Conservation (phyloP, 2,113 vertebrate species). For the Cryptomyrus ogoouensis region DNA sequence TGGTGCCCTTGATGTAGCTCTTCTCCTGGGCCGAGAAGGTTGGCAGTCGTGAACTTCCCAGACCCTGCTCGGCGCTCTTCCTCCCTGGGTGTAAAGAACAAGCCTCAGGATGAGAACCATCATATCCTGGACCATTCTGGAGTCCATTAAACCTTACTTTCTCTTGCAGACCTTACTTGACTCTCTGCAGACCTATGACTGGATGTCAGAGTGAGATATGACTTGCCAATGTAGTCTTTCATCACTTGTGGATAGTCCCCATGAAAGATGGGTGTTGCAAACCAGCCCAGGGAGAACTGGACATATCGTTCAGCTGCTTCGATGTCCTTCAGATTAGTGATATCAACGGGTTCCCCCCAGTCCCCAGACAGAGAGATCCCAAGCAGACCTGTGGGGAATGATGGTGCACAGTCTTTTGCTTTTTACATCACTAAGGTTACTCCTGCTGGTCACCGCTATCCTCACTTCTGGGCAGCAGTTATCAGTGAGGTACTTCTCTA, state of each 20-base stretch:
- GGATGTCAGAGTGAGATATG: background rate
- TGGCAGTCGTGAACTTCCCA: constrained; percentile 73
- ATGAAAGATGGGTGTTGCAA: constrained; percentile 85
- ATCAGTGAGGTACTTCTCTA: background rate
- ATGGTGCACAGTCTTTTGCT: background rate
- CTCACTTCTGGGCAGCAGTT: background rate
- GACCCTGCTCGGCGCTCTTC: constrained; percentile 77
- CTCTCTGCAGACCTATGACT: background rate
- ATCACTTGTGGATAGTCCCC: constrained; percentile 91
- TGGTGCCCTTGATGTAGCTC: constrained; percentile 81
- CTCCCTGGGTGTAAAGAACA: constrained; percentile 56
- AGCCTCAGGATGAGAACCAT: background rate
- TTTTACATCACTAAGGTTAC: background rate
- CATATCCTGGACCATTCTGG: background rate
- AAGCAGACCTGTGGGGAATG: constrained; percentile 65
- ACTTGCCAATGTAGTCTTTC: constrained; percentile 82
- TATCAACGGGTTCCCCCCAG: constrained; percentile 86
- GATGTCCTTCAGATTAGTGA: constrained; percentile 70
- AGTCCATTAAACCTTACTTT: background rate
- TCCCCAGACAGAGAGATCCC: constrained; percentile 82
- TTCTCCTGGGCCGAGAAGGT: constrained; percentile 82
- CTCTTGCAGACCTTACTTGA: background rate
- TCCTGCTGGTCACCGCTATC: background rate
- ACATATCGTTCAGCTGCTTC: constrained; percentile 86
- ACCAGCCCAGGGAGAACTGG: constrained; percentile 89